These are phyloP conservation scores for Pangasianodon hypophthalmus DNA, from an alignment of 2,113 vertebrate species.

Conservation along the genomic window DNA sequence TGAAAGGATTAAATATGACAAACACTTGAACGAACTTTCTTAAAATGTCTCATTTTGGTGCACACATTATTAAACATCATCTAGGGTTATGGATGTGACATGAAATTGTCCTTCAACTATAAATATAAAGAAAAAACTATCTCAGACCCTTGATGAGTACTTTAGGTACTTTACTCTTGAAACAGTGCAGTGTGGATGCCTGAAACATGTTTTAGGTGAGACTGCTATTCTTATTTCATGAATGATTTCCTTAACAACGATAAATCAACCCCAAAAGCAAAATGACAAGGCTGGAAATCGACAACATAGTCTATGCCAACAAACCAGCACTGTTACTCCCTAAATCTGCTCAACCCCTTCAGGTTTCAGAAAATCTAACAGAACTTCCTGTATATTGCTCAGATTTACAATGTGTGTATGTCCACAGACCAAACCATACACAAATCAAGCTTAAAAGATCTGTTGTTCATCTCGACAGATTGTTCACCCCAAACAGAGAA, in stretches of 20 bases:
- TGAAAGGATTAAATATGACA: background rate
- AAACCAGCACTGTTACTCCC: too few species aligned
- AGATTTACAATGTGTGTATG: background rate
- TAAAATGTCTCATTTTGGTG: background rate
- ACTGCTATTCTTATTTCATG: background rate
- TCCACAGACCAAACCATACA: background rate
- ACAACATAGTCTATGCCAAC: background rate
- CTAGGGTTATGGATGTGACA: background rate
- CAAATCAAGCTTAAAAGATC: background rate
- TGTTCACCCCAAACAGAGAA: background rate
- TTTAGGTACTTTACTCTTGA: background rate
- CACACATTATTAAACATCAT: too few species aligned
- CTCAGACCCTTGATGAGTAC: too few species aligned
- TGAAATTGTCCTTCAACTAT: background rate
- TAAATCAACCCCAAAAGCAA: background rate
- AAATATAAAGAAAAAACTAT: background rate
- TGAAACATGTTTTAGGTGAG: background rate
- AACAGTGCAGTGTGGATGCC: background rate
- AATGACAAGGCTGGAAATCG: background rate
- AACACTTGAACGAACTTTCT: background rate
- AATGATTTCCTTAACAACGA: background rate
- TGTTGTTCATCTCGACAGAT: constrained; percentile 2
- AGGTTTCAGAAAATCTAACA: background rate
- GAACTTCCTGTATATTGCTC: background rate
- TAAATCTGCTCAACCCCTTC: background rate